Conservation (phyloP, 2,888 invertebrate genomes). For the Andrena bicolor region DNA sequence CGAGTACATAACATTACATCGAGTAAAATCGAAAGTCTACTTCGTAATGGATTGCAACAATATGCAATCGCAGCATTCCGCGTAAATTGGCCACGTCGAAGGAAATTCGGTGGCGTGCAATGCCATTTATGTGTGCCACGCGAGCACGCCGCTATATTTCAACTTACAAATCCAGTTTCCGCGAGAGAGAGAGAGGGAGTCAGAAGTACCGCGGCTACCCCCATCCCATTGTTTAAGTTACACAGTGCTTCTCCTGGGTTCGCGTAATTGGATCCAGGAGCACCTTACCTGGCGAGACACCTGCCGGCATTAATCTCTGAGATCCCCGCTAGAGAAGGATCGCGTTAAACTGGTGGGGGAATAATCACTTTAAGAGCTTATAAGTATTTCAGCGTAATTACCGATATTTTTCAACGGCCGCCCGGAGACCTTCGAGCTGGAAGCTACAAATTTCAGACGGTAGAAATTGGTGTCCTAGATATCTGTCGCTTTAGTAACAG, state of each 20-base stretch:
- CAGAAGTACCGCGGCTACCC: conserved; percentile 15
- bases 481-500: no score
- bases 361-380: conserved; percentile 55
- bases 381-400: conserved; percentile 40
- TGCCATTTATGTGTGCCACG: conserved; percentile 33
- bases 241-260: conserved; percentile 49
- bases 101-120: conserved; percentile 13
- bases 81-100: conserved; percentile 11
- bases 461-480: not conserved
- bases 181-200: conserved; percentile 8
- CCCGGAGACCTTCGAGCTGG: not conserved
- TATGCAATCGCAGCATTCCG: not conserved
- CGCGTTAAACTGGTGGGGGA: conserved; percentile 42
- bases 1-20: no score
- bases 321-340: conserved; percentile 37
- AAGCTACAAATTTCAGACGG: not conserved
- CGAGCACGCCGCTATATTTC: conserved; percentile 41
- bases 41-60: not conserved
- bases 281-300: conserved; percentile 58
- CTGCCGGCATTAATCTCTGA: conserved; percentile 62
- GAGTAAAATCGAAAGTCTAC: no score
- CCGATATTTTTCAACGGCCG: conserved; percentile 28
- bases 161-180: conserved; percentile 55
- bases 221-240: conserved; percentile 55
- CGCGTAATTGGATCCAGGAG: conserved; percentile 66